A percentile compares a stretch with the other conserved stretches of the same genome.
Conservation (phyloP, 1,140 invertebrate genomes). For the Drosophila rhopaloa region DNA sequence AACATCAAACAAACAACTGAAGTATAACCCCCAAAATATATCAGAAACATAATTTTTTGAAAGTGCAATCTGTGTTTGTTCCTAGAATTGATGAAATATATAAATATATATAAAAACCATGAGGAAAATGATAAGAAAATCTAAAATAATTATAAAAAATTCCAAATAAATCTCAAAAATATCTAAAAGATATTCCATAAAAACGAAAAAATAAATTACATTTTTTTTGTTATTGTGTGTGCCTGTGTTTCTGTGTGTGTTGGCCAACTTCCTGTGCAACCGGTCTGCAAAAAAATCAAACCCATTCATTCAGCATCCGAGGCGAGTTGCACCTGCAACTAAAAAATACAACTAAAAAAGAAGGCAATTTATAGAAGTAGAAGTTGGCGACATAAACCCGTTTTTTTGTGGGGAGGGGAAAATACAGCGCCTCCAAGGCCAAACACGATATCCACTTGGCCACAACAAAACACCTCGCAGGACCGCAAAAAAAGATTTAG, state of each 20-base stretch:
- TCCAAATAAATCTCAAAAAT: conserved; percentile 9
- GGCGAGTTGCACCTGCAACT: conserved; percentile 64
- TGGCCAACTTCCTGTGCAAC: conserved; percentile 53
- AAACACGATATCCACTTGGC: conserved; percentile 41
- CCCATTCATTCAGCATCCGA: conserved; percentile 44
- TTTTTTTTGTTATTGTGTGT: conserved; percentile 37
- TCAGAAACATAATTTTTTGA: conserved; percentile 1
- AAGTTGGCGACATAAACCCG: conserved; percentile 34
- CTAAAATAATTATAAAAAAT: neutral
- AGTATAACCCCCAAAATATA: neutral
- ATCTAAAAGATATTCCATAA: conserved; percentile 6
- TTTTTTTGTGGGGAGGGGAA: conserved; percentile 18
- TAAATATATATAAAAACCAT: neutral
- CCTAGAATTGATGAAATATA: conserved; percentile 3
- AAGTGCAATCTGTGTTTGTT: conserved; percentile 11
- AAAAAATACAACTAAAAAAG: conserved; percentile 5
- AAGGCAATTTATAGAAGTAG: conserved; percentile 20
- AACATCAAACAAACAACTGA: too few species aligned
- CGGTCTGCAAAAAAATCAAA: conserved; percentile 52
- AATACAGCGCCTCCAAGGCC: conserved; percentile 23
- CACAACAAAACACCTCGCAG: conserved; percentile 34
- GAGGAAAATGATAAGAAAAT: neutral
- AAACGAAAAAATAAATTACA: conserved; percentile 26
- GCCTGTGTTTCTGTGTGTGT: conserved; percentile 25
- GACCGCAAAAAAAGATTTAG: conserved; percentile 9